Evolutionary conservation across 2,888 invertebrate genomes (phyloP).

Genomic region (Tuta absoluta): DNA sequence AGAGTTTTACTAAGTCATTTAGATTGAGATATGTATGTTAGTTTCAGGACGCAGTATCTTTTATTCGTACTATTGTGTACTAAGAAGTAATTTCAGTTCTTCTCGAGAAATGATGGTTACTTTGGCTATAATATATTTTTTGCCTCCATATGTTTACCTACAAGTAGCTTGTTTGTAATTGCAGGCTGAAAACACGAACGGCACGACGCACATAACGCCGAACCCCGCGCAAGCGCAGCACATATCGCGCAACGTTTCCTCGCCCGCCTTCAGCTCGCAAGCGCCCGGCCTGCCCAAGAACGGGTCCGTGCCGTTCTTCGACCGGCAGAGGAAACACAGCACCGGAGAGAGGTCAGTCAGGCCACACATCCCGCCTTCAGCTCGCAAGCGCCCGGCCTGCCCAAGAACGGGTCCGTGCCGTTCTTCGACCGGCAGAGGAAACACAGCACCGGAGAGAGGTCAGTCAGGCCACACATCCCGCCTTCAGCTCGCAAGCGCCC

Average conservation of each 20-base stretch:
- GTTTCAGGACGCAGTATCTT: too few species aligned
- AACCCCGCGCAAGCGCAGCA: slow-evolving; percentile 53
- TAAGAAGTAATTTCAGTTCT: too few species aligned
- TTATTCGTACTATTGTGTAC: too few species aligned
- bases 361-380: slow-evolving; percentile 88
- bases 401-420: slow-evolving; percentile 95
- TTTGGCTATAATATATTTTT: too few species aligned
- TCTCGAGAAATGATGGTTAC: too few species aligned
- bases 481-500: slow-evolving; percentile 87
- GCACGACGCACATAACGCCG: slow-evolving; percentile 33
- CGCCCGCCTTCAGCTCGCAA: slow-evolving; percentile 90
- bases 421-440: slow-evolving; percentile 89
- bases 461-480: too few species aligned
- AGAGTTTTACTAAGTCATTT: too few species aligned
- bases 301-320: slow-evolving; percentile 94
- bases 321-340: slow-evolving; percentile 91
- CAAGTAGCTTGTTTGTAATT: slow-evolving; percentile 27
- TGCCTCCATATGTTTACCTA: too few species aligned
- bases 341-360: slow-evolving; percentile 85
- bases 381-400: slow-evolving; percentile 85
- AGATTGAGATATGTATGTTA: too few species aligned
- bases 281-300: slow-evolving; percentile 90
- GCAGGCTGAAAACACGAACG: slow-evolving; percentile 56
- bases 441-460: slow-evolving; percentile 89
- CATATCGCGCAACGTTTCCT: slow-evolving; percentile 92